These are phyloP conservation scores for Pyrrhura leucotis DNA, from an alignment of 2,797 vertebrate genomes.

Conservation along the genomic window DNA sequence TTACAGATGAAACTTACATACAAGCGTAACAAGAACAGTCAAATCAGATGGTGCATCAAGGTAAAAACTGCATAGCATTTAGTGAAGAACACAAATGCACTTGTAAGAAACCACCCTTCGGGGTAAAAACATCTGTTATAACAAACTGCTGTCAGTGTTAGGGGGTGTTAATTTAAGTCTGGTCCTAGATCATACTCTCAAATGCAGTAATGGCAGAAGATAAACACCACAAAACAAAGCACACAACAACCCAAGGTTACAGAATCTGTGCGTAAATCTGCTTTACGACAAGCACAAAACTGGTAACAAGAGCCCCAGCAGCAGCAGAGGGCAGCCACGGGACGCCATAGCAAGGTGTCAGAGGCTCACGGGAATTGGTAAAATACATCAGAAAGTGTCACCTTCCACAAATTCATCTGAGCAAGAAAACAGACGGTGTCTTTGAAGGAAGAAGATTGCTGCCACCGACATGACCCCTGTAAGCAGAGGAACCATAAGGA, in stretches of 20 bases:
- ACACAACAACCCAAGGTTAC: neutral
- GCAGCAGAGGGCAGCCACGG: constrained; percentile 15
- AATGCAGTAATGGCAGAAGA: neutral
- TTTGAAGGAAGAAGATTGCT: neutral
- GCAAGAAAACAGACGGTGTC: fast-evolving
- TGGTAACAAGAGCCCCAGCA: fast-evolving
- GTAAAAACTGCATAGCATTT: neutral
- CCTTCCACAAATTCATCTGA: neutral
- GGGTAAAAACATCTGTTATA: fast-evolving
- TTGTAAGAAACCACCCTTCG: neutral
- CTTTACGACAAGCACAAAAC: neutral
- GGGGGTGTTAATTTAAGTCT: neutral
- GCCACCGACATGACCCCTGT: fast-evolving
- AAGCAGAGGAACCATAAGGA: neutral
- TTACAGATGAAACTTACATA: fast-evolving
- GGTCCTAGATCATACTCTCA: neutral
- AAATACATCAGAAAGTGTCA: too few relatives aligned
- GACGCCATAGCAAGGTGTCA: neutral
- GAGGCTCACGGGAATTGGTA: fast-evolving
- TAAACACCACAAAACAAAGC: neutral
- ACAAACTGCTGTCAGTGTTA: neutral
- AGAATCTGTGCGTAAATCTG: neutral
- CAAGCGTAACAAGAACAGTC: neutral
- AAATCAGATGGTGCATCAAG: neutral
- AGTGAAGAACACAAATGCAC: neutral